A percentile compares a stretch with the other conserved stretches of the same genome.
Conservation (phyloP, 2,888 invertebrate genomes). For the Rhorus exstirpatorius region DNA sequence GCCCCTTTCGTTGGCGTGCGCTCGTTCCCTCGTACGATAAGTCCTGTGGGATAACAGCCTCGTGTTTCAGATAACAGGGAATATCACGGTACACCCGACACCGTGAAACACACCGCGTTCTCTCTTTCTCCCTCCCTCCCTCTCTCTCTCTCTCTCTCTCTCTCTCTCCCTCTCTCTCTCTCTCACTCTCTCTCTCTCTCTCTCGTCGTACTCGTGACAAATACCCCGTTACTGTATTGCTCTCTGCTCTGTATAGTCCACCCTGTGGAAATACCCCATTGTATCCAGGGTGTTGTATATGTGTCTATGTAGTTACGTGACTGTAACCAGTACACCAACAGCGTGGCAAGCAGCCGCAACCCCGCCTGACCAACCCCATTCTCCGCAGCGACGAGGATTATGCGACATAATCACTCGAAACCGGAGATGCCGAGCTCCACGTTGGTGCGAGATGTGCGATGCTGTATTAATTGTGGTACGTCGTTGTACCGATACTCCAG, state of each 20-base stretch:
- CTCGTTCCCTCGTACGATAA: constrained; percentile 79
- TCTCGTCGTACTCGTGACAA: constrained; percentile 70
- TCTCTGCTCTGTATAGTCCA: constrained; percentile 22
- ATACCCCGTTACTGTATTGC: constrained; percentile 60
- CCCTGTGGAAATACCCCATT: constrained; percentile 43
- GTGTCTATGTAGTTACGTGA: constrained; percentile 6
- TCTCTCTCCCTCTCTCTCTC: not conserved
- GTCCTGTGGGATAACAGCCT: constrained; percentile 85
- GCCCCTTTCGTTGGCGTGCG: constrained; percentile 69
- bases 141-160: constrained; percentile 17
- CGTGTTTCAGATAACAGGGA: constrained; percentile 85
- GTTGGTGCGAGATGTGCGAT: constrained; percentile 74
- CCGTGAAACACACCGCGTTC: constrained; percentile 73
- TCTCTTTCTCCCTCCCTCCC: constrained; percentile 14
- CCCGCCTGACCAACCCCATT: constrained; percentile 81
- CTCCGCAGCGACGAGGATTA: constrained; percentile 80
- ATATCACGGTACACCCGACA: constrained; percentile 83
- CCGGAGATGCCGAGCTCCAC: constrained; percentile 80
- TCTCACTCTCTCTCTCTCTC: constrained; percentile 16
- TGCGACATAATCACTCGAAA: constrained; percentile 85
- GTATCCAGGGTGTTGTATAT: constrained; percentile 12
- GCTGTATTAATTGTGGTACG: constrained; percentile 30
- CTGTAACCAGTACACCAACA: constrained; percentile 30
- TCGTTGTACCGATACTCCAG: constrained; percentile 17
- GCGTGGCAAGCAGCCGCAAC: constrained; percentile 41